Base-by-base conservation (phyloP, 2,113 vertebrate species). In the Carassius auratus region DNA sequence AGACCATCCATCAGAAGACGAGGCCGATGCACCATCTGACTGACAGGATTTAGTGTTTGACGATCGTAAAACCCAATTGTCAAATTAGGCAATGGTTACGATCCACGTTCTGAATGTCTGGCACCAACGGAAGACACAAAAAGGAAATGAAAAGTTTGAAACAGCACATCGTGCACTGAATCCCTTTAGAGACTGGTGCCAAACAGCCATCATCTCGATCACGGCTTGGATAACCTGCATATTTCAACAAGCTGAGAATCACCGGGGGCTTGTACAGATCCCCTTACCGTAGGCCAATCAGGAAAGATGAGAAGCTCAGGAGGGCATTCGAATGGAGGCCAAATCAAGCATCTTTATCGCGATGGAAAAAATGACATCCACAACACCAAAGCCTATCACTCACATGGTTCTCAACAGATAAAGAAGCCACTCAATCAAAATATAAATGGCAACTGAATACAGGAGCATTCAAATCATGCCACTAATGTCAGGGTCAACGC, bases 381-480 rank as follows among this genome's bases (percentile, higher is more conserved):
- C 59, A 77, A 81, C 48, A 71, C 55, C 13, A n/a, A 69, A 83
- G 78, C 79, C 61, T 75, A 75, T 59, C 30, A 21, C 17, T 64
- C 45, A 42, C 71, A 30, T 68, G 55, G 92, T 78, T 88, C 86
- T 85, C 88, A 81, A 76, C 87, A 90, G 91, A 94, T 92, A 95
- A 93, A 93, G 92, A 92, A 91, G 90, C 88, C 93, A 92, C 89
- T 94, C 92, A 94, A 94, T 92, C 92, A 93, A 81, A 88, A 90
- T 88, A 90, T 89, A 89, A 91, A 92, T 91, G 90, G 85, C 84
- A 93, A 93, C 90, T 89, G 91, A 88, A 92, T 91, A 92, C 89
- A 93, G 88, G 91, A 92, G 84, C 89, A 92, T 92, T 92, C 89
- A 92, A 93, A 89, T 87, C 85, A 82, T 59, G 87, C 19, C 62